Percentiles rank a stretch among this genome's conserved stretches.
These are phyloP conservation scores for Drosophila acutilabella DNA, from an alignment of 2,888 invertebrate genomes.

Conservation along the genomic window DNA sequence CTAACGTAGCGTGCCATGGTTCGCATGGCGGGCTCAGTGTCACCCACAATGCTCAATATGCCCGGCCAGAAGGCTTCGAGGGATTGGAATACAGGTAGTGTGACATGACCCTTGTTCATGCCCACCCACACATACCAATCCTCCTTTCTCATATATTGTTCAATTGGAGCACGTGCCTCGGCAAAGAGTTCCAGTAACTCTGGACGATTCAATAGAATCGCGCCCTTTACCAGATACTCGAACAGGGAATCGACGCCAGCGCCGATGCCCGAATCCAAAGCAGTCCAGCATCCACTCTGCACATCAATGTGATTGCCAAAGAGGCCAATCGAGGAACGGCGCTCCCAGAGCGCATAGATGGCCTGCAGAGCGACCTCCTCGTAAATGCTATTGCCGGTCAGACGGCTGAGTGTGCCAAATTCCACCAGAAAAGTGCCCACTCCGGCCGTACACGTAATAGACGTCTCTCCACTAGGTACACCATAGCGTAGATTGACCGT, in stretches of 20 bases:
- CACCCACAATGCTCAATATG: slow-evolving; percentile 93
- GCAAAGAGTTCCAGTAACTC: slow-evolving; percentile 96
- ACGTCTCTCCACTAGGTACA: slow-evolving; percentile 97
- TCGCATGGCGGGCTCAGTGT: slow-evolving; percentile 95
- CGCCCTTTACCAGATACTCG: slow-evolving; percentile 99
- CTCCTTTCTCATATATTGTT: slow-evolving; percentile 94
- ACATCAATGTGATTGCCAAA: slow-evolving; percentile 99
- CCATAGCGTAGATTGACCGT: slow-evolving; percentile 96
- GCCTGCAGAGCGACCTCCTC: slow-evolving; percentile 98
- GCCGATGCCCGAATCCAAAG: slow-evolving; percentile 98
- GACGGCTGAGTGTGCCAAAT: slow-evolving; percentile 96
- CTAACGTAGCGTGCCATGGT: slow-evolving; percentile 98
- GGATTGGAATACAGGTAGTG: slow-evolving; percentile 98
- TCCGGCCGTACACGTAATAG: slow-evolving; percentile 98
- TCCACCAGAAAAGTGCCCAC: slow-evolving; percentile 98
- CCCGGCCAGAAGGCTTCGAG: slow-evolving; percentile 99
- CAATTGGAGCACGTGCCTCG: slow-evolving; percentile 91
- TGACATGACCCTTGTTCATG: slow-evolving; percentile 97
- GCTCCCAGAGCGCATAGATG: slow-evolving; percentile 93
- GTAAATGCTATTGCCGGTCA: slow-evolving; percentile 97
- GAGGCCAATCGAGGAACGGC: slow-evolving; percentile 93
- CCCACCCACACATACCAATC: slow-evolving; percentile 99
- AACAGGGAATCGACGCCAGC: slow-evolving; percentile 99
- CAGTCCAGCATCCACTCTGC: slow-evolving; percentile 97
- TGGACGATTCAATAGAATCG: slow-evolving; percentile 94